A percentile compares a stretch with the other conserved stretches of the same genome.
Evolutionary conservation across 2,797 vertebrate species (phyloP).

Genomic region (Gastrophryne carolinensis): DNA sequence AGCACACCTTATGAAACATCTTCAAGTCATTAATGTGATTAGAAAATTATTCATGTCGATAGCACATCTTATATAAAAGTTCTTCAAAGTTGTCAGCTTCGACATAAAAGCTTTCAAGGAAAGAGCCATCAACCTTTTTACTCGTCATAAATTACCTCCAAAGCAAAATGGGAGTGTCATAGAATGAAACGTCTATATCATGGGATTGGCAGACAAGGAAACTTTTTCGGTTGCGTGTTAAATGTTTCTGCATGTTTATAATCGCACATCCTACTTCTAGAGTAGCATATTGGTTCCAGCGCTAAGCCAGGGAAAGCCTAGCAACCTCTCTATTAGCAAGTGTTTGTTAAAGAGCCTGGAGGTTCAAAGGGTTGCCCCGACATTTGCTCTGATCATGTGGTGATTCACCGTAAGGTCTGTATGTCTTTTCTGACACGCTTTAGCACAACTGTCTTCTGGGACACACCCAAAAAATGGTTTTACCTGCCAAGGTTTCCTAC

Average conservation of each 20-base stretch:
- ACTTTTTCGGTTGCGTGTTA: not conserved
- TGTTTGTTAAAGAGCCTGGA: slow-evolving; percentile 40
- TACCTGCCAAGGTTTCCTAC: slow-evolving; percentile 63
- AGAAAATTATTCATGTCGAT: slow-evolving; percentile 22
- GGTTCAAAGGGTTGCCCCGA: slow-evolving; percentile 33
- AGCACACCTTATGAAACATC: slow-evolving; percentile 38
- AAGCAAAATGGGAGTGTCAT: not conserved
- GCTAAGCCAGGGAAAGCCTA: slow-evolving; percentile 54
- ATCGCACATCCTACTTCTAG: not conserved
- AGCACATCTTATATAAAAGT: slow-evolving; percentile 28
- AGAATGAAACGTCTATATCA: not conserved
- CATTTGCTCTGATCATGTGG: slow-evolving; percentile 60
- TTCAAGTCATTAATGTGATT: slow-evolving; percentile 34
- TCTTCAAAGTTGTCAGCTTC: slow-evolving; percentile 23
- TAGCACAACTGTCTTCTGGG: slow-evolving; percentile 55
- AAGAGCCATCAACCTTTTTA: slow-evolving; percentile 1
- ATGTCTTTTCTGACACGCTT: slow-evolving; percentile 61
- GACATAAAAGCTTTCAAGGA: slow-evolving; percentile 8
- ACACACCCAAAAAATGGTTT: slow-evolving; percentile 75
- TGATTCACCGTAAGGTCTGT: slow-evolving; percentile 68
- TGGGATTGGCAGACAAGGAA: not conserved
- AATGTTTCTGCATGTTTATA: not conserved
- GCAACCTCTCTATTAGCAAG: slow-evolving; percentile 56
- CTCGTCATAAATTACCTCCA: slow-evolving; percentile 37
- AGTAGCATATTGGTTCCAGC: slow-evolving; percentile 11